Base-by-base conservation (phyloP, 64 coral and sea anemone species). In the Montipora cactus region DNA sequence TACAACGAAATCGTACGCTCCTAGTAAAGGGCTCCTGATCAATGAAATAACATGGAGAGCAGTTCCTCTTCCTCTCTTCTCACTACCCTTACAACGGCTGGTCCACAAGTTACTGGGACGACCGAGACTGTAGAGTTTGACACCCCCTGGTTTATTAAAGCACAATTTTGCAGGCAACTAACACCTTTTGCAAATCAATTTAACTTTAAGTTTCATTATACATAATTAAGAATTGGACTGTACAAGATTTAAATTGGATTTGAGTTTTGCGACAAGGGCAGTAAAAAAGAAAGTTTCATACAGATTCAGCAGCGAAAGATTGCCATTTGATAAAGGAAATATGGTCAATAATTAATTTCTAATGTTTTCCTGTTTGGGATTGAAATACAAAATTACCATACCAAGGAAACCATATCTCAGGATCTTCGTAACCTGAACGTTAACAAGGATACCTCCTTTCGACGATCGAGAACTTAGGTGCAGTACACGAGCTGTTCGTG, bases 211-310 rank as follows among this genome's bases (percentile, higher is more conserved):
- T 44, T 3, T 55, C 78, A 80, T 57, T 53, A 11, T 22, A 51
- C 20, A 59, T 81, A 44, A 64, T 81, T 81, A 81, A 81, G 25
- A n/a, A 61, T 59, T 59, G 37, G 11, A 62, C 52, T 81, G 79
- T 81, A 61, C 79, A 81, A 59, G 52, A 20, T 61, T 61, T 28
- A 16, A 81, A 81, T 62, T 81, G 79, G 61, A 64, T 1, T 64
- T 64, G 4, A 12, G 14, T 64, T 64, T 64, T 64, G 61, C 14
- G 19, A 4, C 12, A 51, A n/a, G 15, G 16, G 16, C 3, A 20
- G 53, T 9, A 11, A 28, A 28, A 37, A 37, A 37, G 37, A 6
- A 81, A 22, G 21, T 2, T 28, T 23, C 79, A 59, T 49, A 48
- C 68, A 71, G 68, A 3, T 81, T 25, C 45, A 5, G 52, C 55